These are phyloP conservation scores for Rotaria socialis DNA, from an alignment of 2,888 invertebrate genomes.

Conservation along the genomic window DNA sequence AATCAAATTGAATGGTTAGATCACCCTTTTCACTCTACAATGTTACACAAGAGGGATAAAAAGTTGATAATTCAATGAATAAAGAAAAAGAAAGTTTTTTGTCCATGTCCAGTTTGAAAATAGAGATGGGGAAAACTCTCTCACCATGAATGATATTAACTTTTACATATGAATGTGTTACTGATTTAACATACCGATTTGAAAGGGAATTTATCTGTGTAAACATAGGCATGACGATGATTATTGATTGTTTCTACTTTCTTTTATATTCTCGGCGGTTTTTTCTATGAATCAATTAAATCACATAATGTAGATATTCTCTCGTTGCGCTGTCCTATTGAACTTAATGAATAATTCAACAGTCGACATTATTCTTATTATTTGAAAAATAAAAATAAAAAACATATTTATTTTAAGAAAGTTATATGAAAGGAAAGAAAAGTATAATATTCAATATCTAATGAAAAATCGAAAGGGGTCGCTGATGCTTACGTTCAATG, in stretches of 20 bases:
- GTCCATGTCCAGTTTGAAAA: neutral
- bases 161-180: neutral
- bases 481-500: neutral
- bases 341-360: neutral
- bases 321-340: neutral
- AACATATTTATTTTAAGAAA: neutral
- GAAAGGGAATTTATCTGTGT: neutral
- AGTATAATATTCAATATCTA: neutral
- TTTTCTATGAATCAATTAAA: neutral
- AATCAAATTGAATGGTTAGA: neutral
- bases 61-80: neutral
- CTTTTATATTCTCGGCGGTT: neutral
- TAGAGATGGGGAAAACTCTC: neutral
- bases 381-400: neutral
- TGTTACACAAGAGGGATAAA: neutral
- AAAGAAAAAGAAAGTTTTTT: neutral
- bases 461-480: neutral
- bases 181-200: neutral
- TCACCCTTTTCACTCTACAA: neutral
- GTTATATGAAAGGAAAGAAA: neutral
- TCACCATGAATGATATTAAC: neutral
- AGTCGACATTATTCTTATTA: neutral
- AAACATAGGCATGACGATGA: neutral
- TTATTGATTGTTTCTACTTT: neutral
- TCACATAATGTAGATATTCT: neutral